Evolutionary conservation across 2,888 invertebrate genomes (phyloP), one percentile per base, ranked within the genome.

Genomic region (Oeneis ivallda): DNA sequence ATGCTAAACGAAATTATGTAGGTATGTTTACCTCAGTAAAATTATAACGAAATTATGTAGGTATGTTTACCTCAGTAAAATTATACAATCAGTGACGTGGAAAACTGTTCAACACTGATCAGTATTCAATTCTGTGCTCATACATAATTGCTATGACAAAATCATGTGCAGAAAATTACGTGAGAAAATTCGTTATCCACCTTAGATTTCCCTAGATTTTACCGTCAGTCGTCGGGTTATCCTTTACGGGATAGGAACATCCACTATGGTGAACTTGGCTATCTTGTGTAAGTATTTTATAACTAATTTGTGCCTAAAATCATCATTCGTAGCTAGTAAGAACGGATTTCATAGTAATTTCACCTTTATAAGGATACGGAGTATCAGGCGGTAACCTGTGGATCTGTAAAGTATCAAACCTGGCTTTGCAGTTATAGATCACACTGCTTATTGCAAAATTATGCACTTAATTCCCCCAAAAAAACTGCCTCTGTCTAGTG

Each of bases 141-240:
- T 66, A 62, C 67, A 66, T 71, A 69, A 71, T 70, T 69, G 63
- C 53, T 58, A 10, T 47, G 70, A 69, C 70, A 69, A 43, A 62
- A 41, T 63, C 37, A 43, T 62, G 60, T 58, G 34, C 11, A 37
- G 59, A 15, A 37, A 62, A 62, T 54, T 50, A 37, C 60, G 54
- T 49, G 4, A 64, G 62, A 45, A 60, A 63, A 15, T 41, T 39
- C 19, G 10, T 39, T 37, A 52, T 19, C 52, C 15, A 34, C 6
- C 9, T 60, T 39, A 8, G 17, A 43, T 34, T 34, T n/a, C 17
- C 50, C 39, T 32, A 11, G 11, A 43, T 58, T 11, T 59, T n/a
- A 58, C 39, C 37, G 10, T 56, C 58, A 71, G 71, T 71, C 61
- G 64, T 56, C 47, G 15, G n/a, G 52, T 45, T 52, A 49, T 41